Base-by-base conservation (phyloP, 2,113 vertebrate genomes). In the Tringa solitaria region DNA sequence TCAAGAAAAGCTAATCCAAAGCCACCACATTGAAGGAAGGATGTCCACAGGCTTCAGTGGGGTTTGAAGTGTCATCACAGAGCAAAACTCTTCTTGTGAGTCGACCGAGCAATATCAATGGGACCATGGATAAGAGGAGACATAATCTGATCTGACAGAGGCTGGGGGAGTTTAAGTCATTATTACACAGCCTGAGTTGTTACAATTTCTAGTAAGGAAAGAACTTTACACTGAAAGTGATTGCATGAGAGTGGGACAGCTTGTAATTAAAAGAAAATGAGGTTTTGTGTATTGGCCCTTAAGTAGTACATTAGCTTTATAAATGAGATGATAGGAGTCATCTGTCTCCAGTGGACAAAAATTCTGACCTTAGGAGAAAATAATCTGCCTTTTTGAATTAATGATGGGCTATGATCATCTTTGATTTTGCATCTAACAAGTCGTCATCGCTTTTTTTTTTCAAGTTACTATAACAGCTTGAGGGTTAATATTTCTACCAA, bases 371-470 rank as follows among this genome's bases (percentile, higher is more conserved):
- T 45, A 87, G 56, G 78, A 86, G 61, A 74, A 87, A 92, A 91
- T 32, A 59, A 15, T 63, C 14, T 22, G 74, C 33, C 51, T 33
- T 75, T 86, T 65, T 65, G 73, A 91, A 90, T 68, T 88, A 87
- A 75, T 79, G 57, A 53, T 39, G 15, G 81, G 63, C 82, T 96
- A 72, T 91, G 43, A 73, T 46, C 50, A 76, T 64, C 45, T 82
- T 85, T 86, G 70, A 89, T 93, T 96, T 97, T 88, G 39, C 57
- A 89, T 88, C 35, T 23, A 97, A 72, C 33, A 84, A 87, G 73
- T 90, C 9, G 2, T 89, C 73, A 45, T 18, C 3, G 75, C 9
- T 43, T 43, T n/a, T 39, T 61, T 77, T 54, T 37, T 54, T 33
- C 22, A 64, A 63, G 21, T 87, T 87, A 89, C 61, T 76, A n/a